Conservation (phyloP, 2,797 vertebrate species). For the Neopelma chrysocephalum region DNA sequence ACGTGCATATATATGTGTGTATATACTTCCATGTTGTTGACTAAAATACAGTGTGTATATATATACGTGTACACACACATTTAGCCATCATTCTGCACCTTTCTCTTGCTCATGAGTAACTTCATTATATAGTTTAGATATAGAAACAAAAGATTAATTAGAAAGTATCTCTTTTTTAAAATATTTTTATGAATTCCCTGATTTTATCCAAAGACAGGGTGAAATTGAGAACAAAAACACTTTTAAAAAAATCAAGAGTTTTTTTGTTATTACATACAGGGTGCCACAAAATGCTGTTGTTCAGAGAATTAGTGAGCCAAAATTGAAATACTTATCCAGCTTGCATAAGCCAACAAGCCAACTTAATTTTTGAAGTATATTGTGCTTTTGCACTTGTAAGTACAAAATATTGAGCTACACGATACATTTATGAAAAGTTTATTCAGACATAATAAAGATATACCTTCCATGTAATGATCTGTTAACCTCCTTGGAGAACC, state of each 20-base stretch:
- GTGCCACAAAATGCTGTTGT: neutral
- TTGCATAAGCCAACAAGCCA: neutral
- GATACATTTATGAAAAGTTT: constrained; percentile 2
- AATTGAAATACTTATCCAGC: neutral
- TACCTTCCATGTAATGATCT: neutral
- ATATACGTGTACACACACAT: neutral
- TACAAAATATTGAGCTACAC: constrained; percentile 22
- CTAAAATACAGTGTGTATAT: neutral
- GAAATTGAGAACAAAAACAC: neutral
- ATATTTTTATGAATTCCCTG: neutral
- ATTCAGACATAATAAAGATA: neutral
- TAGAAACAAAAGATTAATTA: neutral
- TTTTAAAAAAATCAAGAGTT: neutral
- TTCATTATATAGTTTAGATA: neutral
- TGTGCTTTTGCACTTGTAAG: constrained; percentile 5
- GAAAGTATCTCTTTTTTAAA: neutral
- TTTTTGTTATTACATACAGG: neutral
- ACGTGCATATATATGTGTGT: accelerated
- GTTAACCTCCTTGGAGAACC: neutral
- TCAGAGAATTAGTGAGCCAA: neutral
- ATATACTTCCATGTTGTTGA: neutral
- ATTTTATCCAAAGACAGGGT: neutral
- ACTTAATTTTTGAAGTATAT: constrained; percentile 32
- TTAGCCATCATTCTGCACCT: neutral
- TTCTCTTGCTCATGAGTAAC: neutral